Conservation (phyloP, 2,888 invertebrate genomes). For the Ptilodon capucinus region DNA sequence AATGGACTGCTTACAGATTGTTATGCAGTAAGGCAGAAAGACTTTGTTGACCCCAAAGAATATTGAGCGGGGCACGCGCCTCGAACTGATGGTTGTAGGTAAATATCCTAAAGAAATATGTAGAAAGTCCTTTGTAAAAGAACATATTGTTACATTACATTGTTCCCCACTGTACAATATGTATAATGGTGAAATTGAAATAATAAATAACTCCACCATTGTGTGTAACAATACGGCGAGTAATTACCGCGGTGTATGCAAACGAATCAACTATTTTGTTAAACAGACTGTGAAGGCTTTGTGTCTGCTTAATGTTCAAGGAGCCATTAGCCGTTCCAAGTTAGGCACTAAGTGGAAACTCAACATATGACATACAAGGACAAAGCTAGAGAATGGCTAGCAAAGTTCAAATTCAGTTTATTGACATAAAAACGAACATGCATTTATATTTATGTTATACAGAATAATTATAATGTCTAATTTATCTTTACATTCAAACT, state of each 20-base stretch:
- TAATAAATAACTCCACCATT: slow-evolving; percentile 52
- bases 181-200: slow-evolving; percentile 54
- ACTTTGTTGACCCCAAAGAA: too few relatives aligned
- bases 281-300: slow-evolving; percentile 72
- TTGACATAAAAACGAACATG: too few relatives aligned
- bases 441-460: too few relatives aligned
- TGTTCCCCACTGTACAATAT: slow-evolving; percentile 48
- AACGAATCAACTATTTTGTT: slow-evolving; percentile 64
- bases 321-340: slow-evolving; percentile 18
- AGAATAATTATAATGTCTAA: too few relatives aligned
- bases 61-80: too few relatives aligned
- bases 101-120: too few relatives aligned
- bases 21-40: too few relatives aligned
- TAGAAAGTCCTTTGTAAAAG: neutral
- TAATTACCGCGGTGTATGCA: slow-evolving; percentile 63
- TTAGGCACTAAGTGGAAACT: neutral
- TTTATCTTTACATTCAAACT: too few relatives aligned
- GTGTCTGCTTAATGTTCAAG: slow-evolving; percentile 44
- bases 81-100: too few relatives aligned
- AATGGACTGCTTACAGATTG: too few relatives aligned
- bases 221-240: slow-evolving; percentile 55
- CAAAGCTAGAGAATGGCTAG: too few relatives aligned
- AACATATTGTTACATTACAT: slow-evolving; percentile 31
- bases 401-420: too few relatives aligned
- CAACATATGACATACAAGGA: neutral